These are phyloP conservation scores for Dichetophora obliterata DNA, from an alignment of 2,888 invertebrate genomes.

Conservation along the genomic window DNA sequence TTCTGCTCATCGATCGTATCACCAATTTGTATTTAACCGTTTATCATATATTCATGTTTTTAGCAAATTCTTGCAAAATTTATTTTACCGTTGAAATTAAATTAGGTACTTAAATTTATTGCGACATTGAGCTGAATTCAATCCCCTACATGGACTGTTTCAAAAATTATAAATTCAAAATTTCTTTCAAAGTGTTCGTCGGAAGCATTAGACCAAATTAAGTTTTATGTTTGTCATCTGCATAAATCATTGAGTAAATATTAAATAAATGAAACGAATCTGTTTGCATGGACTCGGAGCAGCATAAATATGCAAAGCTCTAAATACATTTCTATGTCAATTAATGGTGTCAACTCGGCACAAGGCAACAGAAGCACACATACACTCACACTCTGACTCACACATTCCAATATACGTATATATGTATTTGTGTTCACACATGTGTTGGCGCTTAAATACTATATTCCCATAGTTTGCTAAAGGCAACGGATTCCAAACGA, in stretches of 20 bases:
- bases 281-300: not conserved
- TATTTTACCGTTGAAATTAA: too few species aligned
- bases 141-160: too few species aligned
- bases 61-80: too few species aligned
- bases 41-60: too few species aligned
- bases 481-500: not conserved
- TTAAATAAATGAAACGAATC: constrained; percentile 21
- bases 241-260: constrained; percentile 24
- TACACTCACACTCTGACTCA: not conserved
- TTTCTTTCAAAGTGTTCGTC: too few species aligned
- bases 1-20: too few species aligned
- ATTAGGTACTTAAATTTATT: too few species aligned
- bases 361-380: not conserved
- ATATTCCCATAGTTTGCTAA: not conserved
- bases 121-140: too few species aligned
- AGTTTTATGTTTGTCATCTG: not conserved
- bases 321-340: constrained; percentile 30
- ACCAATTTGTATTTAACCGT: too few species aligned
- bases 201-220: not conserved
- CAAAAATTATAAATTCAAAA: too few species aligned
- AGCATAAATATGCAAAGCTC: constrained; percentile 20
- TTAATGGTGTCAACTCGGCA: constrained; percentile 31
- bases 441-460: not conserved
- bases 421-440: not conserved
- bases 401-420: not conserved